Evolutionary conservation across 1,140 invertebrate species (phyloP).

Genomic region (Choristoneura fumiferana): DNA sequence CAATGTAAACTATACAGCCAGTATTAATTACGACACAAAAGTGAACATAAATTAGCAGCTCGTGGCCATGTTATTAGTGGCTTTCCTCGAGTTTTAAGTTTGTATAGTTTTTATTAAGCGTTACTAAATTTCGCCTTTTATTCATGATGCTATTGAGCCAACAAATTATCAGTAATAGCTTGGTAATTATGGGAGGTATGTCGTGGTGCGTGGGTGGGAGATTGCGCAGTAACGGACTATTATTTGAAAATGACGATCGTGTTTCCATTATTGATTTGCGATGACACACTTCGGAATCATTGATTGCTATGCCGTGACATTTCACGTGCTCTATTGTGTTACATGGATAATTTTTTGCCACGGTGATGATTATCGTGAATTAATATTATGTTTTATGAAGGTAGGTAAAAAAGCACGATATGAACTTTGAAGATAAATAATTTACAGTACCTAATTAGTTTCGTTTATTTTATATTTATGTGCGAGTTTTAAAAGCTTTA

Average conservation of each 20-base stretch:
- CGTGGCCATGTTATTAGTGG: slow-evolving; percentile 49
- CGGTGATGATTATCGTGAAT: background rate
- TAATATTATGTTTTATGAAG: background rate
- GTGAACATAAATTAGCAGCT: slow-evolving; percentile 58
- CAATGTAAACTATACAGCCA: slow-evolving; percentile 41
- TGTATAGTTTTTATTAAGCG: slow-evolving; percentile 35
- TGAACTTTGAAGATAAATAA: too few relatives aligned
- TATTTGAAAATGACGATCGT: slow-evolving; percentile 6
- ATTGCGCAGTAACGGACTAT: slow-evolving; percentile 1
- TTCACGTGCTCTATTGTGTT: slow-evolving; percentile 9
- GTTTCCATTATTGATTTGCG: slow-evolving; percentile 9
- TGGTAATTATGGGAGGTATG: slow-evolving; percentile 9
- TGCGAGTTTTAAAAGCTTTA: too few relatives aligned
- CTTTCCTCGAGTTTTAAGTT: slow-evolving; percentile 36
- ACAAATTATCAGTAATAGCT: slow-evolving; percentile 14
- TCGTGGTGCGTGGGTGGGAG: slow-evolving; percentile 15
- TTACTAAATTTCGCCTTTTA: slow-evolving; percentile 32
- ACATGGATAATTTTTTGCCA: background rate
- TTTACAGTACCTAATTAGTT: too few relatives aligned
- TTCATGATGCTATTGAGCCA: slow-evolving; percentile 10
- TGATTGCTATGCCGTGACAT: background rate
- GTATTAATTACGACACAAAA: slow-evolving; percentile 56
- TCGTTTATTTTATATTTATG: too few relatives aligned
- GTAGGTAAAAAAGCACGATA: too few relatives aligned
- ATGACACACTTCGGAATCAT: slow-evolving; percentile 12